Conservation (phyloP, 2,797 vertebrate species). For the Bovichtus diacanthus region DNA sequence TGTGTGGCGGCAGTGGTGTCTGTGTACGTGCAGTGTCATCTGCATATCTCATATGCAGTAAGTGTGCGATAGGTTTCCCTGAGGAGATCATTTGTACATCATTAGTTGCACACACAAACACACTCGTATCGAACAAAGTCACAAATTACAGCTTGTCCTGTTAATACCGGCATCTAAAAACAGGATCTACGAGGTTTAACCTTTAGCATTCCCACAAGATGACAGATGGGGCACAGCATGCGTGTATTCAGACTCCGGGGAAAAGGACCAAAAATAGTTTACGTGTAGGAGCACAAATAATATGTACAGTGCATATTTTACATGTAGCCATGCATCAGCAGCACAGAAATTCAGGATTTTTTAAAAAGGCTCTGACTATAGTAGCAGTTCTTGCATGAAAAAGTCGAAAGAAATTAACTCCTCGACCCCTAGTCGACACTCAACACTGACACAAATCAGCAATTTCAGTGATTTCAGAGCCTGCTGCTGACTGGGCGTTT, state of each 20-base stretch:
- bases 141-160: constrained; percentile 42
- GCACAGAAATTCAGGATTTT: constrained; percentile 7
- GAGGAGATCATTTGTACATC: constrained; percentile 49
- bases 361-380: constrained; percentile 15
- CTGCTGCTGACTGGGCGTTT: constrained; percentile 66
- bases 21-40: constrained; percentile 40
- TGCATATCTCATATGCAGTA: constrained; percentile 50
- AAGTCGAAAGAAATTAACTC: constrained; percentile 57
- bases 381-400: constrained; percentile 25
- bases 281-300: constrained; percentile 27
- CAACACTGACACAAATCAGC: constrained; percentile 73
- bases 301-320: constrained; percentile 3
- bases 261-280: constrained; percentile 40
- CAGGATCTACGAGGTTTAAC: constrained; percentile 60
- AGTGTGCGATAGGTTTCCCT: constrained; percentile 44
- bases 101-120: constrained; percentile 20
- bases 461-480: constrained; percentile 43
- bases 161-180: constrained; percentile 45
- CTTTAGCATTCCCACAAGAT: constrained; percentile 51
- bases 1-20: neutral
- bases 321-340: neutral
- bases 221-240: constrained; percentile 41
- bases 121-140: constrained; percentile 8
- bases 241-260: constrained; percentile 28
- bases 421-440: constrained; percentile 50